Evolutionary conservation across 2,797 vertebrate species (phyloP), one percentile per base, ranked within the genome.

Genomic region (Petrocephalus sullivani): DNA sequence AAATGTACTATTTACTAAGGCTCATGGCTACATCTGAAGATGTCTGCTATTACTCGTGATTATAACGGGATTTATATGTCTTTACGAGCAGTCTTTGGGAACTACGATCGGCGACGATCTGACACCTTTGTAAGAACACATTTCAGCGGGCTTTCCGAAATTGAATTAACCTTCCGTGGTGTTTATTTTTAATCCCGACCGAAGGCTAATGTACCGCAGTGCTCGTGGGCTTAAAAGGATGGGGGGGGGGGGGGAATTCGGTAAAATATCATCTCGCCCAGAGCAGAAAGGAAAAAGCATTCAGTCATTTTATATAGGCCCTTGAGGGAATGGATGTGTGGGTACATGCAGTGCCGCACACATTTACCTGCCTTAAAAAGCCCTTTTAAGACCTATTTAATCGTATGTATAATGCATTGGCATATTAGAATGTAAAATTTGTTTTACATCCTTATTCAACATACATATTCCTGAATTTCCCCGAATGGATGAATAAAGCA

Each of bases 211-310:
- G 90, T 88, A 90, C 88, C 78, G 85, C 81, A 89, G 67, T 87
- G 86, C 85, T 87, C 57, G 49, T 83, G 49, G 88, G 58, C 61
- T 88, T 88, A 87, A 84, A 90, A 53, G 28, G 87, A 89, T 60
- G 51, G 49, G 23, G 28, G 21, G 51, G 56, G 51, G 49, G 23
- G 4, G 7, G 89, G 87, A 78, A 89, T 89, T 89, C 91, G 88
- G 89, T 89, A 91, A 88, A 87, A 88, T 37, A 90, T 90, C 56
- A 84, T 91, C 89, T 92, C 87, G 87, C 90, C 88, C 87, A 89
- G 89, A 91, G 91, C 87, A 91, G 87, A 89, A 89, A 86, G 61
- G 89, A 87, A 89, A 90, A 93, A 91, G 90, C 91, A 91, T 91
- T 91, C 78, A 87, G 89, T 90, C 89, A 91, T 89, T 88, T 85